phyloP scores from a whole-genome alignment of 2,888 invertebrate genomes.

The Drosophila prostipennis region DNA sequence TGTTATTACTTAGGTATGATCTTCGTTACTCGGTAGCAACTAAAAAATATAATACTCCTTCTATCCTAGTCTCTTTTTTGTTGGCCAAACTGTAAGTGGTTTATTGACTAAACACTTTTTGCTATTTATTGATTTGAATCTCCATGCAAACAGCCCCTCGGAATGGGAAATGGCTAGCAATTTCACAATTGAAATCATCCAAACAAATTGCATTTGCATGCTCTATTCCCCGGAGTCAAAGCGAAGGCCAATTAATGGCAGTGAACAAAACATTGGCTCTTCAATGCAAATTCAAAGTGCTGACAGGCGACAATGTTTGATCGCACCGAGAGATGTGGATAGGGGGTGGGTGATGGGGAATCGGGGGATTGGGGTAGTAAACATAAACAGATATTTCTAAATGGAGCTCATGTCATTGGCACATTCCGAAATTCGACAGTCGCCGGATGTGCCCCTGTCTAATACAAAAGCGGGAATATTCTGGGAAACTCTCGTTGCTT shows the following conservation, averaged over 20 bases:
- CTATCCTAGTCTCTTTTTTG: too few relatives aligned
- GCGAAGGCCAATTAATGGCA: slow-evolving; percentile 63
- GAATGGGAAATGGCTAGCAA: slow-evolving; percentile 10
- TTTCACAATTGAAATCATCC: slow-evolving; percentile 50
- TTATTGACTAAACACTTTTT: slow-evolving; percentile 68
- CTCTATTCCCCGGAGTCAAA: slow-evolving; percentile 20
- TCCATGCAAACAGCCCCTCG: slow-evolving; percentile 24
- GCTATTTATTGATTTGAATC: slow-evolving; percentile 62
- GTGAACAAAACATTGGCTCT: slow-evolving; percentile 22
- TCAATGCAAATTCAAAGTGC: slow-evolving; percentile 57
- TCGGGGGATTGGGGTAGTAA: slow-evolving; percentile 10
- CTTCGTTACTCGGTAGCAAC: too few relatives aligned
- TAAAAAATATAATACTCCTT: too few relatives aligned
- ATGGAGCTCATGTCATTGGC: slow-evolving; percentile 56
- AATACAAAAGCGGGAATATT: slow-evolving; percentile 39
- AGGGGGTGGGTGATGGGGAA: neutral
- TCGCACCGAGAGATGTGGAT: neutral
- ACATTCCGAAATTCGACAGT: slow-evolving; percentile 35
- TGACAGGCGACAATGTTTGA: slow-evolving; percentile 55
- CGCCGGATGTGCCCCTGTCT: slow-evolving; percentile 33
- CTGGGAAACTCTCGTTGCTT: slow-evolving; percentile 19
- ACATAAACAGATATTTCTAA: slow-evolving; percentile 44
- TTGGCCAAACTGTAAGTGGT: slow-evolving; percentile 7
- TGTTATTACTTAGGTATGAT: too few relatives aligned
- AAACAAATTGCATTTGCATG: slow-evolving; percentile 52